These are phyloP conservation scores for Fulmarus glacialis DNA, from an alignment of 2,113 vertebrate genomes.

Conservation along the genomic window DNA sequence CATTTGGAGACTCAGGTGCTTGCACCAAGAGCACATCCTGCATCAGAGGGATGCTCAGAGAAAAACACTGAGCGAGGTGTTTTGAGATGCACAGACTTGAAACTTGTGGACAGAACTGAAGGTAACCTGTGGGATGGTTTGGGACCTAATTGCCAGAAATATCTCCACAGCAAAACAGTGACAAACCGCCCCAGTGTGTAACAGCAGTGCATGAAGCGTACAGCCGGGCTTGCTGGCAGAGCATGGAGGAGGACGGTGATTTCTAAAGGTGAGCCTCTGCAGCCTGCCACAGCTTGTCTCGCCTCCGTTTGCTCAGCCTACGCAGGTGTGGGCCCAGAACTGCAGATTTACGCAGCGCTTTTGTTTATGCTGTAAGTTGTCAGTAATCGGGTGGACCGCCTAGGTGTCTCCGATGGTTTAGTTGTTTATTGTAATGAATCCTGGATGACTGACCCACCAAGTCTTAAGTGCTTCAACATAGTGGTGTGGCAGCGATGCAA, in stretches of 20 bases:
- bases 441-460: background rate
- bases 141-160: background rate
- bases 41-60: background rate
- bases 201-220: background rate
- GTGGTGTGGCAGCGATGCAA: background rate
- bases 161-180: background rate
- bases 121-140: background rate
- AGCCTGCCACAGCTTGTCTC: background rate
- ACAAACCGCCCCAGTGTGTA: fast-evolving
- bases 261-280: background rate
- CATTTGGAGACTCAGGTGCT: background rate
- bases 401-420: background rate
- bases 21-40: background rate
- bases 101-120: background rate
- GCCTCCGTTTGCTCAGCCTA: background rate
- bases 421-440: background rate
- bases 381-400: fast-evolving
- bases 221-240: background rate
- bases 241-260: background rate
- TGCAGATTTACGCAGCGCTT: background rate
- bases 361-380: background rate
- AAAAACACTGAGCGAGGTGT: background rate
- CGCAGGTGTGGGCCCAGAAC: background rate
- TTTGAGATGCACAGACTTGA: background rate
- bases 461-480: fast-evolving